Evolutionary conservation across 1,140 invertebrate genomes (phyloP).

Genomic region (Cyclargus thomasi): DNA sequence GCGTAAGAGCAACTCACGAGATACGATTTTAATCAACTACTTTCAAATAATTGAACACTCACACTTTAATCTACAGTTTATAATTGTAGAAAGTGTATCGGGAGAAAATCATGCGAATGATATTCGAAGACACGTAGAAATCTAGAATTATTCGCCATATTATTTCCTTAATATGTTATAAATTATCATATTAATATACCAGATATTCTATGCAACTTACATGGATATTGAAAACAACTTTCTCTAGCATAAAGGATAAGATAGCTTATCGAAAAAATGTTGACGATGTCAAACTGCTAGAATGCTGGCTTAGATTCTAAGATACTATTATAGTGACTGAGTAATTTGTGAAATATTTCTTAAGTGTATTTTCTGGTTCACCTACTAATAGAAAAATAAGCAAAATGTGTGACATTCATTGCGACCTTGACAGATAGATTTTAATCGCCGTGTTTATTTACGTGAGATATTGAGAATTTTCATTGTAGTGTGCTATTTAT

Average conservation of each 20-base stretch:
- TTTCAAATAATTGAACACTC: conserved; percentile 7
- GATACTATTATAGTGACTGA: not conserved
- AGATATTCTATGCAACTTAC: not conserved
- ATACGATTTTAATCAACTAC: conserved; percentile 3
- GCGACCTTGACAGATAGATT: not conserved
- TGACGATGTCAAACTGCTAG: not conserved
- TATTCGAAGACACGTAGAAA: conserved; percentile 13
- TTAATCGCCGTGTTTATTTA: not conserved
- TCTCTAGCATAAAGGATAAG: not conserved
- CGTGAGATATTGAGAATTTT: not conserved
- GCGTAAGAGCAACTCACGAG: not conserved
- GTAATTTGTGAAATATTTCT: not conserved
- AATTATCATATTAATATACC: conserved; percentile 4
- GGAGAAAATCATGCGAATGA: conserved; percentile 1
- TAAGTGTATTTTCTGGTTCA: not conserved
- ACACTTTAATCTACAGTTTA: conserved; percentile 6
- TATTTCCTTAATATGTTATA: conserved; percentile 4
- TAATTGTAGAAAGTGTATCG: conserved; percentile 13
- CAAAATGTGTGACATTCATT: not conserved
- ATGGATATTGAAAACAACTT: not conserved
- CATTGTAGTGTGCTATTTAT: not conserved
- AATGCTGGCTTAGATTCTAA: not conserved
- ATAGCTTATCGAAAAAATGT: not conserved
- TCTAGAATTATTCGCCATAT: not conserved
- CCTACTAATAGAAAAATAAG: conserved; percentile 7